Evolutionary conservation across 2,888 invertebrate species (phyloP).

Genomic region (Epistrophe grossulariae): DNA sequence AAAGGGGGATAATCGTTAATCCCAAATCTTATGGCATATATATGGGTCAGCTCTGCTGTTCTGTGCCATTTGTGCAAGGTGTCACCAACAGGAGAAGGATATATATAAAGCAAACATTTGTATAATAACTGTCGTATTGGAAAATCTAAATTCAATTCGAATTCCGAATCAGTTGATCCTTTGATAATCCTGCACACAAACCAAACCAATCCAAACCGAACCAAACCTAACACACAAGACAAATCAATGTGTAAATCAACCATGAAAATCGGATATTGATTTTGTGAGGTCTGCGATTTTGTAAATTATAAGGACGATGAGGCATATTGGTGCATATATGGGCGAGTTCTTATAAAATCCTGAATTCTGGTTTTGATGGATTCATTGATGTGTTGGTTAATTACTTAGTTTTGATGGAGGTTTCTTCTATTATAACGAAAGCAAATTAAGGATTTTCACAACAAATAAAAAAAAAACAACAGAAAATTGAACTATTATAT

Average conservation of each 20-base stretch:
- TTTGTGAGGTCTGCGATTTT: constrained; percentile 47
- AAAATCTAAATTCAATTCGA: constrained; percentile 59
- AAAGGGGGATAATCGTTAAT: neutral
- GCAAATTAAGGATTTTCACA: neutral
- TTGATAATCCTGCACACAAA: constrained; percentile 23
- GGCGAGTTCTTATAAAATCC: constrained; percentile 5
- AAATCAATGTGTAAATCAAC: constrained; percentile 63
- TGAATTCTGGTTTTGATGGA: constrained; percentile 43
- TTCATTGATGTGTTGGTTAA: constrained; percentile 37
- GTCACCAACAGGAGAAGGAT: constrained; percentile 47
- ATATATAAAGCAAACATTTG: constrained; percentile 32
- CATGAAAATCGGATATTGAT: constrained; percentile 66
- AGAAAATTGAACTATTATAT: neutral
- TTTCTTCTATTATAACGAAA: neutral
- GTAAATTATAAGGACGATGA: constrained; percentile 8
- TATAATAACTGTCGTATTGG: constrained; percentile 40
- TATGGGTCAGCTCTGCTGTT: constrained; percentile 40
- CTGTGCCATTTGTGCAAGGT: constrained; percentile 30
- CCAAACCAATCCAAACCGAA: neutral
- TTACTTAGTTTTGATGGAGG: constrained; percentile 24
- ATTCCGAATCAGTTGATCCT: constrained; percentile 52
- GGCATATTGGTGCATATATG: neutral
- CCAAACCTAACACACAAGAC: constrained; percentile 1
- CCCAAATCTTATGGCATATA: constrained; percentile 16
- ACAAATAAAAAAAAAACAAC: too few species aligned